phyloP scores from a whole-genome alignment of 2,797 vertebrate species.

The Anas acuta region DNA sequence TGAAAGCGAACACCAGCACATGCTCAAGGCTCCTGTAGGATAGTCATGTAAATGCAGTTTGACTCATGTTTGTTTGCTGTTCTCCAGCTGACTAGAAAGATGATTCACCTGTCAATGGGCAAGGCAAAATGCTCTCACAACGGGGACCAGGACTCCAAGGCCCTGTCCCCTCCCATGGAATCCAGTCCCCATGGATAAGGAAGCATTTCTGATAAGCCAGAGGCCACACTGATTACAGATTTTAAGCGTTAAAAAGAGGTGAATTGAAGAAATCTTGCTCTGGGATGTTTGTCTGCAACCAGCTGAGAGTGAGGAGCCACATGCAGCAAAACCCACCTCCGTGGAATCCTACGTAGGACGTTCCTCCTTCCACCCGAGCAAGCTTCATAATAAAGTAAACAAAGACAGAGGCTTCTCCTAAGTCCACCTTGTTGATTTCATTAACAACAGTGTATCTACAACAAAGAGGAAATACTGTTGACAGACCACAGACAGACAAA shows the following conservation, averaged over 20 bases:
- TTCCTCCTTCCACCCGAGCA: constrained; percentile 88
- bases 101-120: not conserved
- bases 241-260: too few species aligned
- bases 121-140: not conserved
- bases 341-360: constrained; percentile 90
- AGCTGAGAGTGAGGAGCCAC: too few species aligned
- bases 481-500: not conserved
- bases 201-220: too few species aligned
- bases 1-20: rapidly evolving
- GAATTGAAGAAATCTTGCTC: too few species aligned
- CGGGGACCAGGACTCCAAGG: not conserved
- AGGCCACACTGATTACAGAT: too few species aligned
- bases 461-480: not conserved
- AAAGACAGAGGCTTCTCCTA: constrained; percentile 75
- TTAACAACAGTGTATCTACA: constrained; percentile 90
- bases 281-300: too few species aligned
- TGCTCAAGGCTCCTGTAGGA: not conserved
- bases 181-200: too few species aligned
- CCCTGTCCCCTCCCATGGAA: too few species aligned
- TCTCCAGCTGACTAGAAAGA: not conserved
- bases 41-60: rapidly evolving
- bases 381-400: constrained; percentile 94
- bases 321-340: constrained; percentile 81
- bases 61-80: not conserved
- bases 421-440: constrained; percentile 88